A percentile compares a stretch with the other conserved stretches of the same genome.
Evolutionary conservation across 2,888 invertebrate species (phyloP).

Genomic region (Athetis lepigone): DNA sequence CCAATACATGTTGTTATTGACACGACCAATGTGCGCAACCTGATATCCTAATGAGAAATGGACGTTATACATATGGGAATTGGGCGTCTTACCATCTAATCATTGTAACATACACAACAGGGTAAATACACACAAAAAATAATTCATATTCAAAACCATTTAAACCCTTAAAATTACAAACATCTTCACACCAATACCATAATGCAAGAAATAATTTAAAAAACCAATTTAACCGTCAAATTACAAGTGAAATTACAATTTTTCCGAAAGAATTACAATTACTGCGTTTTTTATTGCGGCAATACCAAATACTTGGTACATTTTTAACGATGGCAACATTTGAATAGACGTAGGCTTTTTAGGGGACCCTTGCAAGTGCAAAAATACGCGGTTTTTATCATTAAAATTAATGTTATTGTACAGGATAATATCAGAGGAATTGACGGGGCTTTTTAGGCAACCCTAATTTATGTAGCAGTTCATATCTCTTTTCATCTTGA

Average conservation of each 20-base stretch:
- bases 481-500: not conserved
- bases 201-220: conserved; percentile 62
- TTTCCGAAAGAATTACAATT: conserved; percentile 82
- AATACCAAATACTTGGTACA: conserved; percentile 77
- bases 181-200: conserved; percentile 23
- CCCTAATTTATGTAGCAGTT: not conserved
- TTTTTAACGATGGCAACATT: conserved; percentile 81
- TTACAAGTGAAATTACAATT: conserved; percentile 81
- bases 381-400: conserved; percentile 79
- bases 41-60: too few species aligned
- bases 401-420: conserved; percentile 88
- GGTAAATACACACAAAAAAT: not conserved
- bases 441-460: conserved; percentile 22
- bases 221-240: conserved; percentile 81
- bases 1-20: too few species aligned
- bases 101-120: too few species aligned
- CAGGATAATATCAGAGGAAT: conserved; percentile 62
- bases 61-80: too few species aligned
- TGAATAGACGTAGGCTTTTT: conserved; percentile 79
- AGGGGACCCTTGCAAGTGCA: conserved; percentile 75
- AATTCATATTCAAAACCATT: conserved; percentile 31
- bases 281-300: conserved; percentile 78
- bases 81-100: too few species aligned
- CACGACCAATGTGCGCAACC: too few species aligned
- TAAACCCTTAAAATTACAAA: conserved; percentile 16